A percentile compares a stretch with the other conserved stretches of the same genome.
These are phyloP conservation scores for Mastomys coucha DNA, from an alignment of 2,113 vertebrate species.

Conservation along the genomic window DNA sequence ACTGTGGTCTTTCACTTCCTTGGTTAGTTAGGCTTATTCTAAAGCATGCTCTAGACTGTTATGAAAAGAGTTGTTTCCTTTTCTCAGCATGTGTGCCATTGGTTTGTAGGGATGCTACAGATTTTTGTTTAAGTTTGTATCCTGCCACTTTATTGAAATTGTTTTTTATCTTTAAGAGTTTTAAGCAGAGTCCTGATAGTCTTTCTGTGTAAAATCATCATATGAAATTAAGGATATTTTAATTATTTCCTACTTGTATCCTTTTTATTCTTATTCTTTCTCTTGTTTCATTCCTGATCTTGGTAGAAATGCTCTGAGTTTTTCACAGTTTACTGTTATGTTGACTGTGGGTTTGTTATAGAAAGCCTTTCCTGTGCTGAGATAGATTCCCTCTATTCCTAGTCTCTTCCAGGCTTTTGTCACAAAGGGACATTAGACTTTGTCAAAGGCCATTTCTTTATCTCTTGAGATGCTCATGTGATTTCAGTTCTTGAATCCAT, in stretches of 20 bases:
- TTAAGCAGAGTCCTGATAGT: not conserved
- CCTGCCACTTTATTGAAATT: not conserved
- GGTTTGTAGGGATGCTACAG: not conserved
- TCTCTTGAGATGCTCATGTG: not conserved
- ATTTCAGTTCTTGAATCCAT: not conserved
- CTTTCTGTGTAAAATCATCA: not conserved
- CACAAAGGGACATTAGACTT: not conserved
- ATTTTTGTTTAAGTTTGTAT: not conserved
- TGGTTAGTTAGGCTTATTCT: not conserved
- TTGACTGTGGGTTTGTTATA: not conserved
- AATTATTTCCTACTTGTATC: not conserved
- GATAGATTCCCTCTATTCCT: not conserved
- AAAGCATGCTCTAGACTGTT: not conserved
- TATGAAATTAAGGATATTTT: not conserved
- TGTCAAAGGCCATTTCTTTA: not conserved
- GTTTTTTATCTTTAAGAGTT: not conserved
- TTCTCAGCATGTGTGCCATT: not conserved
- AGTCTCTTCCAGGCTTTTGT: not conserved
- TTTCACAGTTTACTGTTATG: not conserved
- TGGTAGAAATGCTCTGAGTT: not conserved
- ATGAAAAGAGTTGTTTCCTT: not conserved
- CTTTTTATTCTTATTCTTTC: not conserved
- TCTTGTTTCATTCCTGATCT: not conserved
- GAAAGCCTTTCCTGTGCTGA: not conserved
- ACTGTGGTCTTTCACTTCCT: not conserved